phyloP scores from a whole-genome alignment of 2,113 vertebrate species.

The Hippocampus zosterae region DNA sequence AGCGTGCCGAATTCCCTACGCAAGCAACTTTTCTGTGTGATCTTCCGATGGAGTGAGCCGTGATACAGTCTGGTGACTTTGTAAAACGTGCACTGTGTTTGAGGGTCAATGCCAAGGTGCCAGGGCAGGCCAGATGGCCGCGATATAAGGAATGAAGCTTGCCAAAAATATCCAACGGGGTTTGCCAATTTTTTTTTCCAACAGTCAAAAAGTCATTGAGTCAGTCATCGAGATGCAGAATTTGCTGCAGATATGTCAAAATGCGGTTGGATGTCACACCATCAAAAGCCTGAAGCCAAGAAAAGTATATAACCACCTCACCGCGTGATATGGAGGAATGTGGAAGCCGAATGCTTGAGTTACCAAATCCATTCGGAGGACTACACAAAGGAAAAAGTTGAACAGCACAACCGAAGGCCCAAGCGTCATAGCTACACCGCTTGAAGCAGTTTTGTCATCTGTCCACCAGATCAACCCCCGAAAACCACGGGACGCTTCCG shows the following conservation, averaged over 20 bases:
- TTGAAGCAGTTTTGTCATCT: too few relatives aligned
- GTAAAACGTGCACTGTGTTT: constrained; percentile 7
- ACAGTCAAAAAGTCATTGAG: constrained; percentile 12
- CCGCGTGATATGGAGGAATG: too few relatives aligned
- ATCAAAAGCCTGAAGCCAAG: too few relatives aligned
- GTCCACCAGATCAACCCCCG: too few relatives aligned
- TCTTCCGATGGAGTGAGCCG: neutral
- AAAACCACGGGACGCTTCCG: too few relatives aligned
- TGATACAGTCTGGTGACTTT: neutral
- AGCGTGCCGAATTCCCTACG: constrained; percentile 19
- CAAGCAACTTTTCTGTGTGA: constrained; percentile 19
- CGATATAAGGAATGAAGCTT: constrained; percentile 21
- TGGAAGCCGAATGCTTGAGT: too few relatives aligned
- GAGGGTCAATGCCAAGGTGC: constrained; percentile 13
- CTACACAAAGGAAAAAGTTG: too few relatives aligned
- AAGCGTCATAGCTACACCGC: too few relatives aligned
- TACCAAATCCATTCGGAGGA: too few relatives aligned
- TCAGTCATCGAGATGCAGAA: constrained; percentile 1
- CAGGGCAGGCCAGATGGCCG: constrained; percentile 36
- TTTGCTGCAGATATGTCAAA: neutral
- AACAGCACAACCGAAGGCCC: too few relatives aligned
- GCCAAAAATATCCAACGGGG: constrained; percentile 10
- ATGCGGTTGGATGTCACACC: neutral
- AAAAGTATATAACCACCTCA: too few relatives aligned
- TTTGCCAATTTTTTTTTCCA: constrained; percentile 23